Evolutionary conservation across 1,140 invertebrate genomes (phyloP).

Genomic region (Drosophila dunni): DNA sequence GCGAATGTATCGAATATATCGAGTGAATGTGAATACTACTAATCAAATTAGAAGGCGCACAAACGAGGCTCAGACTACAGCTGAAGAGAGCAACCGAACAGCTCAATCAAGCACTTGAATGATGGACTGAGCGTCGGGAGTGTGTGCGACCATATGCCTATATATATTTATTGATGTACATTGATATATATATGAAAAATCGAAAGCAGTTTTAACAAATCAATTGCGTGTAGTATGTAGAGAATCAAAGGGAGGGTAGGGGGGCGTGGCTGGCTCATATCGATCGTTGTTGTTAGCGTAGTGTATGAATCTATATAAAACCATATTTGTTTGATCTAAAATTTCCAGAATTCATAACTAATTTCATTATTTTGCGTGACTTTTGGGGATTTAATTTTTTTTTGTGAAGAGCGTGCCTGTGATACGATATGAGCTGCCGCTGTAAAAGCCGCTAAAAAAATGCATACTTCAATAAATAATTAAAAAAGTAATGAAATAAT

Average conservation of each 20-base stretch:
- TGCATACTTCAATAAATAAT: constrained; percentile 45
- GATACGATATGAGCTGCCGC: constrained; percentile 83
- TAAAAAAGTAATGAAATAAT: not conserved
- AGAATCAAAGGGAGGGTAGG: not conserved
- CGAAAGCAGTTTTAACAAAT: constrained; percentile 8
- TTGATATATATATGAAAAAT: not conserved
- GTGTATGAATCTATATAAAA: constrained; percentile 8
- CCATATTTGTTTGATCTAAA: not conserved
- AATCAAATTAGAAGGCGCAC: constrained; percentile 10
- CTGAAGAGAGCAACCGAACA: too few species aligned
- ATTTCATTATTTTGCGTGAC: constrained; percentile 4
- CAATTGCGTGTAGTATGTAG: constrained; percentile 17
- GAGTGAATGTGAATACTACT: constrained; percentile 8
- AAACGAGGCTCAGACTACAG: not conserved
- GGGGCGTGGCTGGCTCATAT: constrained; percentile 19
- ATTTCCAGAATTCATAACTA: not conserved
- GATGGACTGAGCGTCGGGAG: not conserved
- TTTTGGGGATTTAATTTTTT: not conserved
- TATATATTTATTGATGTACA: constrained; percentile 31
- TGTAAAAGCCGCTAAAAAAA: not conserved
- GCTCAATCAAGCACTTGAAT: not conserved
- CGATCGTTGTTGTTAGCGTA: constrained; percentile 37
- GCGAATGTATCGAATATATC: not conserved
- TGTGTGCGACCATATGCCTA: constrained; percentile 4
- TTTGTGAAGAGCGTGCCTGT: constrained; percentile 74